Evolutionary conservation across 2,113 vertebrate genomes (phyloP).

Genomic region (Apodemus speciosus): DNA sequence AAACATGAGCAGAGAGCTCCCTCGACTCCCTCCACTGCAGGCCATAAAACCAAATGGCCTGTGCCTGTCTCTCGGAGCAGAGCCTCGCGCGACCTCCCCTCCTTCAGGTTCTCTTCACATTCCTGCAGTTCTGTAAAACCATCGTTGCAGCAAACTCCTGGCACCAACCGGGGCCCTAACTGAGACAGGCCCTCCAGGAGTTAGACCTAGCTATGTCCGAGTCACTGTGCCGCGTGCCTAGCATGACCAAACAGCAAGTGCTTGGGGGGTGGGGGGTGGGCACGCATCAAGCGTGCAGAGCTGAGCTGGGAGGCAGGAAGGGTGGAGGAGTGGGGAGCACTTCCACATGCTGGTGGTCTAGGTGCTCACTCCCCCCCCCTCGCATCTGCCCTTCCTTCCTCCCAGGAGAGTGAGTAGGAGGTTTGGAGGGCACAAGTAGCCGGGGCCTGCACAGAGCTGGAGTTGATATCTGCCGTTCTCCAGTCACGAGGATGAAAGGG

Average conservation of each 20-base stretch:
- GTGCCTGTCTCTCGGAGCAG: not conserved
- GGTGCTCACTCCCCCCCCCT: not conserved
- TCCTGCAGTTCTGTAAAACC: not conserved
- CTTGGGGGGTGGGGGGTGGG: not conserved
- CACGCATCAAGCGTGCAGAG: not conserved
- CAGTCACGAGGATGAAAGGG: not conserved
- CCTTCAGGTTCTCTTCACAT: not conserved
- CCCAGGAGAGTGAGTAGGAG: not conserved
- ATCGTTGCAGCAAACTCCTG: not conserved
- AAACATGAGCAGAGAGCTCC: not conserved
- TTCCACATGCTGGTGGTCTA: not conserved
- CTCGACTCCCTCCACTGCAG: not conserved
- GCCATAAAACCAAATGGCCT: not conserved
- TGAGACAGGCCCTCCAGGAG: not conserved
- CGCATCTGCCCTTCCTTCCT: not conserved
- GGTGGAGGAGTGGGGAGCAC: not conserved
- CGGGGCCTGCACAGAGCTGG: not conserved
- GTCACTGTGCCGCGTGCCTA: not conserved
- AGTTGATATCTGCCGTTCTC: not conserved
- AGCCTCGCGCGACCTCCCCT: not conserved
- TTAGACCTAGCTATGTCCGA: not conserved
- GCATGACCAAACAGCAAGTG: not conserved
- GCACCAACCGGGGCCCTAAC: not conserved
- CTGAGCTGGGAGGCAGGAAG: not conserved
- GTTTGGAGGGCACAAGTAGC: not conserved